Percentiles rank a stretch among this genome's conserved stretches.
These are phyloP conservation scores for Campylorhamphus procurvoides DNA, from an alignment of 2,113 vertebrate genomes.

Conservation along the genomic window DNA sequence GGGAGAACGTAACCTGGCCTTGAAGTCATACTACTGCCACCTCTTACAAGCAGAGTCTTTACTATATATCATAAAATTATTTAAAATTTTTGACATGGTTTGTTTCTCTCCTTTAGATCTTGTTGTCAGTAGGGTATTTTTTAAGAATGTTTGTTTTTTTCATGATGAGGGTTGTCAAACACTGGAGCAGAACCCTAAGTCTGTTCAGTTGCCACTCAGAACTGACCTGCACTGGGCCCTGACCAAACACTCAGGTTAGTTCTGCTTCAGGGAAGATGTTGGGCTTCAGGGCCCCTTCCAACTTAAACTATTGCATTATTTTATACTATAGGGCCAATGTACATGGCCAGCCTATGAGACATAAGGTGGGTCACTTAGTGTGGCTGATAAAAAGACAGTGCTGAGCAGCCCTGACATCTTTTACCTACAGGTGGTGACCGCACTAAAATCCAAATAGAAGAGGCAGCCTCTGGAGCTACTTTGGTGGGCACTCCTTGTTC, in stretches of 20 bases:
- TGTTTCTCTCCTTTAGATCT: neutral
- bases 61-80: neutral
- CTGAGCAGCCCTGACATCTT: constrained; percentile 15
- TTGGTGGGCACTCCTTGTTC: neutral
- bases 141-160: neutral
- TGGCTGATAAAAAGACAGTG: neutral
- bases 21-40: neutral
- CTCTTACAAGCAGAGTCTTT: neutral
- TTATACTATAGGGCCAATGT: neutral
- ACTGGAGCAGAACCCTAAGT: neutral
- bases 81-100: neutral
- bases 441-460: neutral
- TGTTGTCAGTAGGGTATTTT: neutral
- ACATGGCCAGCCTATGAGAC: neutral
- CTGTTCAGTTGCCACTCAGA: neutral
- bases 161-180: neutral
- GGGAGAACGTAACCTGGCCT: neutral
- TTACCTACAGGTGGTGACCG: neutral
- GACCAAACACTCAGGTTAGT: neutral
- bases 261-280: neutral
- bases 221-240: neutral
- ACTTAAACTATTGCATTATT: neutral
- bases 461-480: neutral
- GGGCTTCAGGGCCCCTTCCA: neutral
- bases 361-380: neutral